phyloP scores from a whole-genome alignment of 2,888 invertebrate species.

The Mesopsocus fuscifrons region DNA sequence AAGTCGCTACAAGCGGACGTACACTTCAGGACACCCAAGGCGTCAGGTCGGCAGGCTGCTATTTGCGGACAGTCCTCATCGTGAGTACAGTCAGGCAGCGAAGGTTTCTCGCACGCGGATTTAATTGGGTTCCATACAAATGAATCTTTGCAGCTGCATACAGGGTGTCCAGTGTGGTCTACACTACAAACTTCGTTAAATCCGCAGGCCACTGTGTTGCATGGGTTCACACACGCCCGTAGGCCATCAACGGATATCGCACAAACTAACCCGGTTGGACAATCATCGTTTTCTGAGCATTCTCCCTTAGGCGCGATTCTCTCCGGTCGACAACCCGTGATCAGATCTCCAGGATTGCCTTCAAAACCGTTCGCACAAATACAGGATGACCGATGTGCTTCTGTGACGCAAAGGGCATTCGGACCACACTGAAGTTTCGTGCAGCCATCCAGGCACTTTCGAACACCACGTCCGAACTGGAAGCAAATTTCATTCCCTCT shows the following conservation, averaged over 20 bases:
- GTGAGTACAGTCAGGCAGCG: constrained; percentile 57
- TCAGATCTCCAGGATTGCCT: constrained; percentile 66
- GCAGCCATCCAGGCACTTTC: constrained; percentile 76
- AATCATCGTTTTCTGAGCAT: constrained; percentile 51
- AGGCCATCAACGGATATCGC: constrained; percentile 38
- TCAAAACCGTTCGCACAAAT: constrained; percentile 64
- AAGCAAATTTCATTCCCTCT: constrained; percentile 72
- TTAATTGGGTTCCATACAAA: constrained; percentile 69
- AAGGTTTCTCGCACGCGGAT: constrained; percentile 69
- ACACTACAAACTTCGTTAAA: constrained; percentile 62
- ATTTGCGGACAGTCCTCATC: constrained; percentile 50
- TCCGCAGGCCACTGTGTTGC: constrained; percentile 62
- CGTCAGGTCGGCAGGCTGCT: constrained; percentile 63
- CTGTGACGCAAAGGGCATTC: constrained; percentile 68
- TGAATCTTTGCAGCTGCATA: constrained; percentile 59
- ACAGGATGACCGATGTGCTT: constrained; percentile 69
- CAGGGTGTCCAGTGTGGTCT: constrained; percentile 42
- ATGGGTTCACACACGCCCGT: constrained; percentile 56
- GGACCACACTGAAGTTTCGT: constrained; percentile 77
- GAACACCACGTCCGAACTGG: constrained; percentile 53
- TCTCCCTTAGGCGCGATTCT: constrained; percentile 36
- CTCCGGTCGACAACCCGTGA: constrained; percentile 56
- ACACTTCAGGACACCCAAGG: constrained; percentile 70
- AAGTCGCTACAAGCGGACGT: constrained; percentile 55
- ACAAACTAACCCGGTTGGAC: constrained; percentile 50